Base-by-base conservation (phyloP, 1,140 invertebrate species). In the Drosophila tani region DNA sequence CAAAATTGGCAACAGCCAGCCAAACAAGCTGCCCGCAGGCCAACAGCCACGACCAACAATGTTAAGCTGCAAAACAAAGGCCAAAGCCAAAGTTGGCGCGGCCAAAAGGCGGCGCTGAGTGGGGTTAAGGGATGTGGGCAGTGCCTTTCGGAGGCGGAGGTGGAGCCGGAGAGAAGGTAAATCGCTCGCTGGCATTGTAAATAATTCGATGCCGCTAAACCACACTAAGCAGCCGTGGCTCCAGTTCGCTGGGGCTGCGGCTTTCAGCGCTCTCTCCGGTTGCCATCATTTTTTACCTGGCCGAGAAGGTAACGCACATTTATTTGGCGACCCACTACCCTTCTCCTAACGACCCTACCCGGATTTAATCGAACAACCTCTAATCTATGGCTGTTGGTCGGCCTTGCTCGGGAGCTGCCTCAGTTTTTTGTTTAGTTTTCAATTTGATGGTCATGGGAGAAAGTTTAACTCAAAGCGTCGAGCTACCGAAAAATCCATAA, bases 21-120 rank as follows among this genome's bases (percentile, higher is more conserved):
- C 71, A 69, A 82, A 71, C 78, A 70, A 79, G 58, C 58, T 73
- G 68, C 73, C 73, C 79, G 79, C 81, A 83, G 81, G 75, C 75
- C 79, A 73, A 79, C 62, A 79, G 66, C 82, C 59, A 67, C 40
- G 63, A 45, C 70, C 69, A 80, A 83, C 64, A 81, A 83, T 87
- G 81, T 71, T 80, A 83, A 87, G 84, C 76, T 75, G 62, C 58
- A 83, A 83, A 87, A 81, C 80, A 81, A 87, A 88, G 76, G 80
- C 80, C 67, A 87, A 50, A 70, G 67, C 67, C 67, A 55, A 87
- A 87, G 70, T 83, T 83, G 57, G 49, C 58, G 69, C 75, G 67
- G 58, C 55, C 60, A 50, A 47, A 58, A 60, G 38, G 63, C 46
- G 64, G 56, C 43, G 27, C 50, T 43, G 29, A 32, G 40, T n/a